A percentile compares a stretch with the other conserved stretches of the same genome.
Conservation (phyloP, 2,888 invertebrate species). For the Synergus japonicus region DNA sequence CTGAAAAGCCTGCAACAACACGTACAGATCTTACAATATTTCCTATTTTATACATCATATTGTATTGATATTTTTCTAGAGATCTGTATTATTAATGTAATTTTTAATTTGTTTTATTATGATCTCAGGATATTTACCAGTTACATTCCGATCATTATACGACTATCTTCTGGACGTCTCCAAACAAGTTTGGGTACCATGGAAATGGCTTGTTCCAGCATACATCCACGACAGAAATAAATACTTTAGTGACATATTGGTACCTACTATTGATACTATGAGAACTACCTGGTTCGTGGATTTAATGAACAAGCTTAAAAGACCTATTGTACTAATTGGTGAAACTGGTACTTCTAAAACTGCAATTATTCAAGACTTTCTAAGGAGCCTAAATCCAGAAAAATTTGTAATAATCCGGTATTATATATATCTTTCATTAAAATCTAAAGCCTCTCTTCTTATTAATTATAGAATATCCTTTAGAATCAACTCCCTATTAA, state of each 20-base stretch:
- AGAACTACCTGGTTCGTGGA: constrained; percentile 88
- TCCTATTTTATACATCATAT: background rate
- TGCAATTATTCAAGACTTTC: constrained; percentile 90
- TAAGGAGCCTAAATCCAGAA: constrained; percentile 84
- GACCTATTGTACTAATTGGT: constrained; percentile 91
- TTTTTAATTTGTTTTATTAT: background rate
- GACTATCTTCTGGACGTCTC: constrained; percentile 89
- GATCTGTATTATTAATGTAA: background rate
- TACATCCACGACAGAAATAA: constrained; percentile 86
- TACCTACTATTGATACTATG: constrained; percentile 93
- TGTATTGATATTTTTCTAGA: no score
- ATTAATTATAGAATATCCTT: constrained; percentile 38
- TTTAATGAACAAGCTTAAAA: constrained; percentile 86
- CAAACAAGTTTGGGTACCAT: constrained; percentile 87
- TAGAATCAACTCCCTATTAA: constrained; percentile 90
- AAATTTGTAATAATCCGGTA: constrained; percentile 81
- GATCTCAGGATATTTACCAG: constrained; percentile 85
- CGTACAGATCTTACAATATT: constrained; percentile 72
- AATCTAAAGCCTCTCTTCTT: background rate
- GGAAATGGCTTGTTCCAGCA: constrained; percentile 88
- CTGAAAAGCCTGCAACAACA: constrained; percentile 82
- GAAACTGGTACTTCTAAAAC: constrained; percentile 97
- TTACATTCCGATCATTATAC: constrained; percentile 84
- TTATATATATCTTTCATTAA: background rate
- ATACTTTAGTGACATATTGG: constrained; percentile 90